Percentiles rank a stretch among this genome's conserved stretches.
These are phyloP conservation scores for Gryllus bimaculatus DNA, from an alignment of 1,140 invertebrate genomes.

Conservation along the genomic window DNA sequence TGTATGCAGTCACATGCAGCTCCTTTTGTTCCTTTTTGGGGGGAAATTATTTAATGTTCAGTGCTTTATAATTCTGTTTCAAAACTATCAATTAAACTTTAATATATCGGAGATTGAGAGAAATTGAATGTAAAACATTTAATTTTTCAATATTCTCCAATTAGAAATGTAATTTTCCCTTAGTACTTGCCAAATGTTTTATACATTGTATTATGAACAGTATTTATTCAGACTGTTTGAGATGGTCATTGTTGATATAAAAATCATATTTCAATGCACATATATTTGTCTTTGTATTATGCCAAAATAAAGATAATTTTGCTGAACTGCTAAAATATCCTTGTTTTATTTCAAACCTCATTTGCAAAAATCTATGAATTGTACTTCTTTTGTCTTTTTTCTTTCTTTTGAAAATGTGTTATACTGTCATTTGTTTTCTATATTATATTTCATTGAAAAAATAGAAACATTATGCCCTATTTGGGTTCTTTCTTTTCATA, in stretches of 20 bases:
- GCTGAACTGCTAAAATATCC: neutral
- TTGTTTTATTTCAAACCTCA: neutral
- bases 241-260: neutral
- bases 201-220: conserved; percentile 5
- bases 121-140: neutral
- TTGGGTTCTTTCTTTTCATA: no score
- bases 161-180: neutral
- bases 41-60: no score
- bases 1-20: no score
- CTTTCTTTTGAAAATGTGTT: neutral
- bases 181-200: neutral
- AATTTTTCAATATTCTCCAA: neutral
- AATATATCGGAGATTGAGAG: neutral
- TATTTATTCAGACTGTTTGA: neutral
- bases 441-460: no score
- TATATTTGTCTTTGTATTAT: neutral
- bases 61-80: no score
- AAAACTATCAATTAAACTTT: no score
- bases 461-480: no score
- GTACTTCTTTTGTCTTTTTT: neutral
- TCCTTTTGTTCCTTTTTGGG: no score
- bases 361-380: neutral
- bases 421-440: neutral
- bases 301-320: neutral
- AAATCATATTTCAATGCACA: neutral